phyloP scores from a whole-genome alignment of 2,113 vertebrate species.

The Leptosomus discolor region DNA sequence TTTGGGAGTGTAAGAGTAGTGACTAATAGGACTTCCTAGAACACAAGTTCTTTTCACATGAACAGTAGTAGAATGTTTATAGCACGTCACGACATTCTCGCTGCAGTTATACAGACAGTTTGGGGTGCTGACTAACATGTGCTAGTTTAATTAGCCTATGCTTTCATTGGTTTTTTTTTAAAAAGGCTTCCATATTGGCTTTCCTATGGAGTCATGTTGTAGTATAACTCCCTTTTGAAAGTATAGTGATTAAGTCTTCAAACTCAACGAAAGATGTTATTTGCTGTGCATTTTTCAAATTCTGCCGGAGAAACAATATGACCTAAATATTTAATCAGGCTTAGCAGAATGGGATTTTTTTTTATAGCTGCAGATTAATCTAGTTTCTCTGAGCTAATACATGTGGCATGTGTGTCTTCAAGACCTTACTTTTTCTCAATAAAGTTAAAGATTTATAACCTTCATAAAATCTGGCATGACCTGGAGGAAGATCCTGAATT shows the following conservation, averaged over 20 bases:
- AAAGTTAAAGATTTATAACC: constrained; percentile 5
- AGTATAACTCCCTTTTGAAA: not conserved
- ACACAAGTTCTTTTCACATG: not conserved
- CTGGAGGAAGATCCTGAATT: constrained; percentile 17
- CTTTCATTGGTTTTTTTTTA: not conserved
- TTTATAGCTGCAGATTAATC: constrained; percentile 37
- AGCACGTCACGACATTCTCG: not conserved
- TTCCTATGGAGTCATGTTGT: not conserved
- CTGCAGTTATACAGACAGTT: not conserved
- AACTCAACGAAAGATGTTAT: not conserved
- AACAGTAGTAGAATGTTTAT: not conserved
- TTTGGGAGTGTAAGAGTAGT: not conserved
- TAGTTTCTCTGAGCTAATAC: constrained; percentile 28
- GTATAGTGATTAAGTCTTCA: not conserved
- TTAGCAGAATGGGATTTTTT: constrained; percentile 42
- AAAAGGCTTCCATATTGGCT: not conserved
- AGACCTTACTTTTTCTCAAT: constrained; percentile 37
- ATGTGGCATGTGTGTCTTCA: constrained; percentile 4
- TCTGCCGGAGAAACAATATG: constrained; percentile 34
- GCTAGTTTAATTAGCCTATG: not conserved
- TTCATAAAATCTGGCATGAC: constrained; percentile 23
- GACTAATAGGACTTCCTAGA: not conserved
- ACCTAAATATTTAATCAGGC: constrained; percentile 67
- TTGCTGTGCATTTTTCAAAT: constrained; percentile 22
- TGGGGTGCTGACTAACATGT: not conserved